A percentile compares a stretch with the other conserved stretches of the same genome.
Conservation (phyloP, 2,113 vertebrate species). For the Cercopithecus mona region DNA sequence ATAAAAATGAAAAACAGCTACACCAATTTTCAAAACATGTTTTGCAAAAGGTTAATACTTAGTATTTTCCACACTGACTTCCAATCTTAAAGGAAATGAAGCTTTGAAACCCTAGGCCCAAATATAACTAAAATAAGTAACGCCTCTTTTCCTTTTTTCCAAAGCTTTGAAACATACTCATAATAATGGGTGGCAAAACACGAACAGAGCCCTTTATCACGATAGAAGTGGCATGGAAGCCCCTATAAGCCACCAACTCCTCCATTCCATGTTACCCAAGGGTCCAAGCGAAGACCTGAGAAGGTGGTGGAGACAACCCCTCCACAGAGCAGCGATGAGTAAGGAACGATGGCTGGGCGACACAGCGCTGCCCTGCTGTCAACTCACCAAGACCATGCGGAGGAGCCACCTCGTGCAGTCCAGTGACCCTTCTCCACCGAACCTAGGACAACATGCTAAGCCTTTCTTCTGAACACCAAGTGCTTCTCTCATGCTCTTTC, state of each 20-base stretch:
- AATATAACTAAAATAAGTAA: not conserved
- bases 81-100: not conserved
- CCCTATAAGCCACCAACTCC: not conserved
- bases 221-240: not conserved
- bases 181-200: not conserved
- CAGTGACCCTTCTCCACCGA: not conserved
- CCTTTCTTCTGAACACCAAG: not conserved
- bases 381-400: rapidly evolving
- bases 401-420: not conserved
- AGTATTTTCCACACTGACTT: conserved; percentile 33
- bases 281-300: not conserved
- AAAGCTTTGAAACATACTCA: not conserved
- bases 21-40: conserved; percentile 22
- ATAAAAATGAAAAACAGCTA: conserved; percentile 49
- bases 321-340: not conserved
- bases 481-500: not conserved
- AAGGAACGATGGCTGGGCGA: not conserved
- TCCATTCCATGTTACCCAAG: not conserved
- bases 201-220: not conserved
- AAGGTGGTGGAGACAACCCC: rapidly evolving
- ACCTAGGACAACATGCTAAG: not conserved
- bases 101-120: conserved; percentile 26
- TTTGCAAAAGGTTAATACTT: conserved; percentile 40
- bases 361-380: rapidly evolving
- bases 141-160: not conserved